Base-by-base conservation (phyloP, 2,113 vertebrate species). In the Ageneiosus marmoratus region DNA sequence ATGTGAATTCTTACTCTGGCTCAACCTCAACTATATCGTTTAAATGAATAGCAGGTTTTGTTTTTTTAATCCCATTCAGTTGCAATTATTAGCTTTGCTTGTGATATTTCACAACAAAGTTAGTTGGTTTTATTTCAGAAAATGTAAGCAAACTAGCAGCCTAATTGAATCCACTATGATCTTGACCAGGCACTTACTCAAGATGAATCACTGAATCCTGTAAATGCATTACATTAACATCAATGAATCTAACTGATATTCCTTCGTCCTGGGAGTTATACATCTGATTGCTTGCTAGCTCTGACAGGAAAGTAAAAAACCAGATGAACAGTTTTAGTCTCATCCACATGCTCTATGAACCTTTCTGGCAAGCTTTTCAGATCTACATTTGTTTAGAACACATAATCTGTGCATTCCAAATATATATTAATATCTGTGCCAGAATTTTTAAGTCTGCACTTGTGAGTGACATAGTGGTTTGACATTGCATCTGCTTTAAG, bases 271-370 rank as follows among this genome's bases (percentile, higher is more conserved):
- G 11, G 4, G 27, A 32, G 60, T 1, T 32, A 15, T 27, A 29
- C 46, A 72, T 72, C 44, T 46, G n/a, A 15, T 48, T 10, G n/a
- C n/a, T 48, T 73, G 11, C 22, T 27, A 27, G 24, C 12, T 73
- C 24, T n/a, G 12, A 22, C 11, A 72, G 24, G 69, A 72, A 72
- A 72, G 67, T 70, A 70, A 70, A 70, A 70, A 70, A 1, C 63
- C 18, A 22, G 18, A 37, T 67, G 32, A 16, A 37, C 16, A 65
- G 6, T 72, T 72, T 44, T 70, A 70, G 67, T 20, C 67, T 67
- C 13, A 37, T 67, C 32, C 63, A 67, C 29, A 67, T 67, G 27
- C 63, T 67, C 32, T 20, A 5, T 37, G 32, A 22, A 37, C 24
- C 13, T 67, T 18, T 67, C 34, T 41, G 65, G 10, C 65, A 69